phyloP scores from a whole-genome alignment of 2,113 vertebrate genomes.

The Bothrops jararaca region DNA sequence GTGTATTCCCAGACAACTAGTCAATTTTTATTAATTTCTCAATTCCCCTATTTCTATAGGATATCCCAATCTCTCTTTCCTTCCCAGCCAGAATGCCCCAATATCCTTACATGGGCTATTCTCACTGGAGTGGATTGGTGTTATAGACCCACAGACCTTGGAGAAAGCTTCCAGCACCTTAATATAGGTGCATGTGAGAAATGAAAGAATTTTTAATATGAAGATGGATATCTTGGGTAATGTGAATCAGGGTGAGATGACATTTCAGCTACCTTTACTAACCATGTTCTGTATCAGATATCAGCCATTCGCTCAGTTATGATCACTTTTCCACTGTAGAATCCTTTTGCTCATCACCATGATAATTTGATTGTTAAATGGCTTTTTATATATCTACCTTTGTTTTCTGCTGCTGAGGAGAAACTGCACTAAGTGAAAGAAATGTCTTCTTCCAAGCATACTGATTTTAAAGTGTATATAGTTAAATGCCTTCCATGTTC shows the following conservation, averaged over 20 bases:
- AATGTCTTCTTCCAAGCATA: constrained; percentile 37
- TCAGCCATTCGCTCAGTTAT: constrained; percentile 16
- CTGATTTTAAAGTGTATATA: constrained; percentile 39
- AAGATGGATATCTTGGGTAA: neutral
- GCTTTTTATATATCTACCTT: neutral
- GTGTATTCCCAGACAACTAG: neutral
- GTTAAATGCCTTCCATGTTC: constrained; percentile 26
- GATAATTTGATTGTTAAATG: constrained; percentile 15
- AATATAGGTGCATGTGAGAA: neutral
- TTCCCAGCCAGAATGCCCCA: neutral
- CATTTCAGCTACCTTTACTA: constrained; percentile 4
- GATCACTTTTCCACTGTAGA: neutral
- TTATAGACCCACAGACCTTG: neutral
- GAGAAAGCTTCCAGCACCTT: neutral
- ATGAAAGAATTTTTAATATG: neutral
- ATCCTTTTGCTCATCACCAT: neutral
- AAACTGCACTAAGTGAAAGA: constrained; percentile 40
- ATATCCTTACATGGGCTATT: neutral
- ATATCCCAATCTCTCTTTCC: neutral
- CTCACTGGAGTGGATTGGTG: neutral
- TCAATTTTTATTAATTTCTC: neutral
- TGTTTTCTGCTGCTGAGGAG: constrained; percentile 54
- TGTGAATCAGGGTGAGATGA: neutral
- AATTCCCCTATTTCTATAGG: neutral
- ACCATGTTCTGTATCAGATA: constrained; percentile 20